Conservation (phyloP, 2,888 invertebrate genomes). For the Parthenolecanium corni region DNA sequence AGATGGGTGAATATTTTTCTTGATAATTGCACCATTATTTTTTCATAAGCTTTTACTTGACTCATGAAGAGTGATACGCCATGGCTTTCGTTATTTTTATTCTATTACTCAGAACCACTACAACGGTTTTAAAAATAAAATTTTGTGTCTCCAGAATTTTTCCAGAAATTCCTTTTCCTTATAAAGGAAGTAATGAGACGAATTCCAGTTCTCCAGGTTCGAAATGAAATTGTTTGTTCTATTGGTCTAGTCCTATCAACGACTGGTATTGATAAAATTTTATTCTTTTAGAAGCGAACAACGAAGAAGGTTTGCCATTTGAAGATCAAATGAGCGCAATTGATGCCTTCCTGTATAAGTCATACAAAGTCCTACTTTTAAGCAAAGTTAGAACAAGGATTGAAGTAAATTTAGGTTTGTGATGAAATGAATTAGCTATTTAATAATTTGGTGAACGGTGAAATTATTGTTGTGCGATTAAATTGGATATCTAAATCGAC, state of each 20-base stretch:
- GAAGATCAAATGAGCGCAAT: slow-evolving; percentile 54
- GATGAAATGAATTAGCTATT: too few relatives aligned
- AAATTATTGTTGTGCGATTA: neutral
- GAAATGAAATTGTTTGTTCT: neutral
- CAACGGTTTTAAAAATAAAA: neutral
- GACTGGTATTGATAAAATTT: neutral
- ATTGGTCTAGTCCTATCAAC: neutral
- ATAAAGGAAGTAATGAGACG: neutral
- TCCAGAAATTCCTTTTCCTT: neutral
- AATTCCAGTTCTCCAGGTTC: neutral
- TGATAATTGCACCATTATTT: neutral
- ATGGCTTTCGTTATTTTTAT: neutral
- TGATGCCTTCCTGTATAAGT: slow-evolving; percentile 77
- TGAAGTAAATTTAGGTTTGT: slow-evolving; percentile 61
- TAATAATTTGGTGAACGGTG: too few relatives aligned
- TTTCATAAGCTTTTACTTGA: too few relatives aligned
- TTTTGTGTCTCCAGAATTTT: neutral
- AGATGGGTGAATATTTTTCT: neutral
- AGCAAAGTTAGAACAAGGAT: slow-evolving; percentile 70
- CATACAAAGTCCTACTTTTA: slow-evolving; percentile 63
- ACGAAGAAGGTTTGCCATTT: neutral
- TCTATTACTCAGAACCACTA: neutral
- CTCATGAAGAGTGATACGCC: too few relatives aligned
- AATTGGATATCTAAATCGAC: neutral
- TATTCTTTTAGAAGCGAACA: neutral